Base-by-base conservation (phyloP, 2,113 vertebrate genomes). In the Fregata magnificens region DNA sequence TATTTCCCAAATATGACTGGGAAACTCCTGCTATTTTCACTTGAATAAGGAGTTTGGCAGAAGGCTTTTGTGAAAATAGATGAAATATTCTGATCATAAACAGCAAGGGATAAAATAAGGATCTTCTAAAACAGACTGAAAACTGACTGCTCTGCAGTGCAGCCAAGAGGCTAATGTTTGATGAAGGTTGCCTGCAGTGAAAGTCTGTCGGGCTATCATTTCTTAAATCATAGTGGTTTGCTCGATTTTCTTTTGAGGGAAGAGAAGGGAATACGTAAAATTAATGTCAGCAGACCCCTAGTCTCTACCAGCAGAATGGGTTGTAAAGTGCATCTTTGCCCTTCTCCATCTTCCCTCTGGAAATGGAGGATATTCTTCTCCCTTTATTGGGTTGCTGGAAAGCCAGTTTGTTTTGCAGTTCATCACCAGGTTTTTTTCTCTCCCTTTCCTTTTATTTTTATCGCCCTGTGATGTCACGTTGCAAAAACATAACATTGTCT, bases 171-270 rank as follows among this genome's bases (percentile, higher is more conserved):
- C 94, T 95, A 85, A 62, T 70, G 89, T 93, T 97, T 90, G 93
- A 95, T 96, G 93, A 69, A 89, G 91, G 93, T 78, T 94, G 86
- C 94, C 96, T 96, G 95, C 82, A 90, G 95, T 90, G 95, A 82
- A 80, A 85, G 81, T 73, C 87, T 91, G 86, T 86, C 0, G 6
- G 91, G 50, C 93, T 96, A 82, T 96, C 70, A 95, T 97, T 96
- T 97, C 91, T 97, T 91, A 96, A 82, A 95, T 96, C 91, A 93
- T 91, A 94, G 94, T 93, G 86, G 80, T 95, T 95, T 96, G 70
- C 91, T 95, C 47, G 2, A 88, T 96, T 95, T 95, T 93, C 86
- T 79, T 95, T 83, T 69, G 88, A 95, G 56, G 55, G 38, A 86
- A 94, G 66, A 72, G 87, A 93, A 87, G 36, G 65, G 77, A 87